Base-by-base conservation (phyloP, 2,797 vertebrate species). In the Syngnathus rostellatus region DNA sequence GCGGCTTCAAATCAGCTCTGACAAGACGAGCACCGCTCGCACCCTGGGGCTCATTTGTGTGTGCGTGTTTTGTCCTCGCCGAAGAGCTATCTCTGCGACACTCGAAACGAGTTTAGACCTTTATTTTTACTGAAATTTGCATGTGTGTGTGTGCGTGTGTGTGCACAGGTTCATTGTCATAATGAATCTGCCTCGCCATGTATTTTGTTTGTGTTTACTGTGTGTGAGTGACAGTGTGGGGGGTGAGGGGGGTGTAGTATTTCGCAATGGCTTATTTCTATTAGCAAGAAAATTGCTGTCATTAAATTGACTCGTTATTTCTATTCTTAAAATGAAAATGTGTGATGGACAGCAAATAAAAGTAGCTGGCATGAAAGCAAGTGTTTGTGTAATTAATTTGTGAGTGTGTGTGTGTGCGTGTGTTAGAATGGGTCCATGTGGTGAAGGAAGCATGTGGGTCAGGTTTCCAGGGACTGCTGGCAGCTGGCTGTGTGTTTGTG, bases 11-110 rank as follows among this genome's bases (percentile, higher is more conserved):
- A 87, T 82, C 70, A 67, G 72, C 77, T 76, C 63, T 80, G 85
- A 79, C 77, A 76, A 63, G 77, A 84, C 85, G 82, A 85, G 67
- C 65, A 75, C 72, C 62, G 46, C 63, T 39, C 60, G 48, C 72
- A 67, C 73, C 19, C 65, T 0, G 40, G 75, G 79, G 85, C 64
- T 64, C 62, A 41, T 64, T 60, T 41, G 38, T 70, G 64, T 64
- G 50, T 70, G 62, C 8, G 46, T 19, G 8, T 7, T 17, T 17
- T 50, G 17, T 17, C 45, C 45, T 17, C 45, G 14, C 45, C 5
- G 54, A 46, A 46, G 45, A 6, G 45, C 45, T 46, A 46, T 46
- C 45, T 17, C 12, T 43, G 45, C 5, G 45, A 46, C 45, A 16
- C 45, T 46, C 6, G 16, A 46, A 46, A 43, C 8, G 11, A 46